A percentile compares a stretch with the other conserved stretches of the same genome.
phyloP scores from a whole-genome alignment of 2,888 invertebrate species.

The Nipponacmea schrenckii region DNA sequence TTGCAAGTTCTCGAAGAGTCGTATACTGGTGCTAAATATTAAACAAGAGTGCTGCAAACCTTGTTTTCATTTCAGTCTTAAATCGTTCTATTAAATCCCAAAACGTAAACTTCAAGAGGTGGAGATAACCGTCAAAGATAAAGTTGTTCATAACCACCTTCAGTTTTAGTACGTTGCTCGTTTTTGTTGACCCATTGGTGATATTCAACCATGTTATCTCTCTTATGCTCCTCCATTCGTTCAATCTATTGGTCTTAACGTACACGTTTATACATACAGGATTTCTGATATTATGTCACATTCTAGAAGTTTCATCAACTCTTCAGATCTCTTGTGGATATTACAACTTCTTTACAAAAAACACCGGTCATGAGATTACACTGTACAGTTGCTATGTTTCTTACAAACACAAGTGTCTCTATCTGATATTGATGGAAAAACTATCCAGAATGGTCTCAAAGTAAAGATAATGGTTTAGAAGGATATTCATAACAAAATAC shows the following conservation, averaged over 20 bases:
- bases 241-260: no score
- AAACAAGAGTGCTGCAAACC: neutral
- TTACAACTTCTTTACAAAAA: neutral
- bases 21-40: neutral
- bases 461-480: slow-evolving; percentile 12
- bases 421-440: slow-evolving; percentile 22
- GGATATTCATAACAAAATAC: slow-evolving; percentile 23
- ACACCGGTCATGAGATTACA: slow-evolving; percentile 19
- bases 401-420: slow-evolving; percentile 34
- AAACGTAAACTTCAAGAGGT: neutral
- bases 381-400: slow-evolving; percentile 26
- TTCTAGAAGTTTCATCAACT: no score
- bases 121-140: no score
- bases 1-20: neutral
- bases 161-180: no score
- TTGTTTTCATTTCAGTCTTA: neutral
- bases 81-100: neutral
- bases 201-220: no score
- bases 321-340: no score
- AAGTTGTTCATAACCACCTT: no score
- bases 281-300: no score
- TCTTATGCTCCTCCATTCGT: no score
- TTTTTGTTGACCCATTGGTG: no score
- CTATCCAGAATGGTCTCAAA: slow-evolving; percentile 33
- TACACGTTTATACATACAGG: no score